phyloP scores from a whole-genome alignment of 2,797 vertebrate genomes.

The Thalassophryne amazonica region DNA sequence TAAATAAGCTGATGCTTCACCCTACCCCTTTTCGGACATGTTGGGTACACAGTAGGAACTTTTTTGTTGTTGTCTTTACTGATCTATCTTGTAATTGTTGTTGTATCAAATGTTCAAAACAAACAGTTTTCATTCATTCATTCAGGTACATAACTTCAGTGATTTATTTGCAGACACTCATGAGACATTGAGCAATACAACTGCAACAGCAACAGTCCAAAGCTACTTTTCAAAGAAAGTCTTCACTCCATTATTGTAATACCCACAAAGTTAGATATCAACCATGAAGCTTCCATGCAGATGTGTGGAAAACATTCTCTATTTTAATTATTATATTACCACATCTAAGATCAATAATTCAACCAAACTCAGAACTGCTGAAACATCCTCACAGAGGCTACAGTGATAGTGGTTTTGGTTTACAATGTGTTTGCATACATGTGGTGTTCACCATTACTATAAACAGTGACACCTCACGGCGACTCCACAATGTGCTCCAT shows the following conservation, averaged over 20 bases:
- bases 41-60: no score
- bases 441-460: constrained; percentile 35
- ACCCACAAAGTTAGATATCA: constrained; percentile 23
- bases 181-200: neutral
- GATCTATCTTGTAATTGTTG: no score
- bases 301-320: neutral
- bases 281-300: constrained; percentile 11
- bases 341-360: constrained; percentile 13
- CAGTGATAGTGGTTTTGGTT: constrained; percentile 11
- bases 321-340: constrained; percentile 30
- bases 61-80: no score
- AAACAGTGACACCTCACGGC: constrained; percentile 47
- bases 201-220: neutral
- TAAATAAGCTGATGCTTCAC: no score
- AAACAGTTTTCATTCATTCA: no score
- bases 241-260: constrained; percentile 4
- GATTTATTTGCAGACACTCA: constrained; percentile 1
- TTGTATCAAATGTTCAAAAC: no score
- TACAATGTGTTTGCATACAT: constrained; percentile 13
- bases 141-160: neutral
- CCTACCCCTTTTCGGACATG: no score
- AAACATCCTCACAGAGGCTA: constrained; percentile 20
- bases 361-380: constrained; percentile 14
- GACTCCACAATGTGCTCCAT: constrained; percentile 52
- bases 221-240: constrained; percentile 12